phyloP scores from a whole-genome alignment of 2,888 invertebrate genomes.

The Cheilosia variabilis region DNA sequence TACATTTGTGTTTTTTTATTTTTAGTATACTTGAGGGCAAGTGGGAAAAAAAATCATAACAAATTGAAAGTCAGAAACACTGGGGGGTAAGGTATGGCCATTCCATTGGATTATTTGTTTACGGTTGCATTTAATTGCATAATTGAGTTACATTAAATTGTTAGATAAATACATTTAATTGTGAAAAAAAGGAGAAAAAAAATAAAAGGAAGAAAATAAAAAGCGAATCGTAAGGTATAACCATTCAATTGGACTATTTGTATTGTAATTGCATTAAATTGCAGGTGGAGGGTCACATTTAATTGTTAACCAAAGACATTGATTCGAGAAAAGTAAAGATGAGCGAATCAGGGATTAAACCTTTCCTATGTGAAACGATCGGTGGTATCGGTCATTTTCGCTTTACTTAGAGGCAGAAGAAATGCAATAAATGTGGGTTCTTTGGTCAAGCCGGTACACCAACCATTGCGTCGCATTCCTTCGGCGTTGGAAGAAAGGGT shows the following conservation, averaged over 20 bases:
- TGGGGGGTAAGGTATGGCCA: no score
- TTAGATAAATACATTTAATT: slow-evolving; percentile 14
- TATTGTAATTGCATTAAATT: background rate
- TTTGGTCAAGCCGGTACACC: slow-evolving; percentile 76
- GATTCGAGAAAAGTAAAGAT: slow-evolving; percentile 12
- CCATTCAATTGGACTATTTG: background rate
- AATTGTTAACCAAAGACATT: no score
- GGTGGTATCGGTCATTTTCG: slow-evolving; percentile 37
- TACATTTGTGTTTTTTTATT: no score
- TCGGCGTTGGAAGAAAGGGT: slow-evolving; percentile 52
- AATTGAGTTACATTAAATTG: slow-evolving; percentile 34
- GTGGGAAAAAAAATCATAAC: no score
- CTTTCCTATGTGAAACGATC: slow-evolving; percentile 37
- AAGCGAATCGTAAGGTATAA: background rate
- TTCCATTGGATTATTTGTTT: no score
- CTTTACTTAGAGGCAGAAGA: slow-evolving; percentile 32
- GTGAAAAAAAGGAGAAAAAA: background rate
- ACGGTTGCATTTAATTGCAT: slow-evolving; percentile 23
- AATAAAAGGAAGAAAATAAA: background rate
- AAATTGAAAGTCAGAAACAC: no score
- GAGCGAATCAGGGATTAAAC: slow-evolving; percentile 34
- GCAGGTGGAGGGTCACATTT: background rate
- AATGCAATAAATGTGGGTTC: no score
- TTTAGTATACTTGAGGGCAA: no score
- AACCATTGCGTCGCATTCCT: slow-evolving; percentile 78